A percentile compares a stretch with the other conserved stretches of the same genome.
Evolutionary conservation across 2,888 invertebrate species (phyloP).

Genomic region (Andrena hattorfiana): DNA sequence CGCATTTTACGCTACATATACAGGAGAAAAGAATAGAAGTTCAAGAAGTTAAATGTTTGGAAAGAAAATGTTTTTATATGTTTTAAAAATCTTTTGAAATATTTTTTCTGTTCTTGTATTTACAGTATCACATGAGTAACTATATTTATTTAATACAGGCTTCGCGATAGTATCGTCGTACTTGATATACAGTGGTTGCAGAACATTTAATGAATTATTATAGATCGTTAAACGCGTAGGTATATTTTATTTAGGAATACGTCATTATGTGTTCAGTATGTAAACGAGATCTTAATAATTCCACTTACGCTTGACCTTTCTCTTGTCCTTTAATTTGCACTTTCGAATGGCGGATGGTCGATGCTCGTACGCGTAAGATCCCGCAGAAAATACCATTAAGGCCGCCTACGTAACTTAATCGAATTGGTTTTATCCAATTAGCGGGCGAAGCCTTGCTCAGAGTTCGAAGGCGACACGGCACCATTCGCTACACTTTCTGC

Average conservation of each 20-base stretch:
- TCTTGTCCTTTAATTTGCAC: conserved; percentile 22
- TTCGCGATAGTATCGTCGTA: no score
- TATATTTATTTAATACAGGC: no score
- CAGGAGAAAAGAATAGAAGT: neutral
- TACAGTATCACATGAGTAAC: no score
- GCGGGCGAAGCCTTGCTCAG: conserved; percentile 79
- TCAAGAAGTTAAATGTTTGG: no score
- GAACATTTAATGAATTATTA: no score
- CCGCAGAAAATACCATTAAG: conserved; percentile 60
- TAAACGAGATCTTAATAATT: neutral
- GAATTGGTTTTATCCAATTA: conserved; percentile 83
- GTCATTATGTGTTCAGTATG: neutral
- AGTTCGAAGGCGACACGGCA: conserved; percentile 63
- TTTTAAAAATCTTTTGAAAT: no score
- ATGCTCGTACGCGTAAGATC: conserved; percentile 11
- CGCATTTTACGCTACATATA: neutral
- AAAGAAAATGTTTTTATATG: no score
- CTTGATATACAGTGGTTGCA: no score
- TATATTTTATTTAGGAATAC: no score
- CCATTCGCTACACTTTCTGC: conserved; percentile 59
- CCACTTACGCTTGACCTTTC: conserved; percentile 7
- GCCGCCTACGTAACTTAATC: conserved; percentile 76
- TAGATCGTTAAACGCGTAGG: no score
- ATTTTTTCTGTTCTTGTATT: no score
- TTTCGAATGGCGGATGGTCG: neutral